These are phyloP conservation scores for Exocentrus adspersus DNA, from an alignment of 2,888 invertebrate genomes.

Conservation along the genomic window DNA sequence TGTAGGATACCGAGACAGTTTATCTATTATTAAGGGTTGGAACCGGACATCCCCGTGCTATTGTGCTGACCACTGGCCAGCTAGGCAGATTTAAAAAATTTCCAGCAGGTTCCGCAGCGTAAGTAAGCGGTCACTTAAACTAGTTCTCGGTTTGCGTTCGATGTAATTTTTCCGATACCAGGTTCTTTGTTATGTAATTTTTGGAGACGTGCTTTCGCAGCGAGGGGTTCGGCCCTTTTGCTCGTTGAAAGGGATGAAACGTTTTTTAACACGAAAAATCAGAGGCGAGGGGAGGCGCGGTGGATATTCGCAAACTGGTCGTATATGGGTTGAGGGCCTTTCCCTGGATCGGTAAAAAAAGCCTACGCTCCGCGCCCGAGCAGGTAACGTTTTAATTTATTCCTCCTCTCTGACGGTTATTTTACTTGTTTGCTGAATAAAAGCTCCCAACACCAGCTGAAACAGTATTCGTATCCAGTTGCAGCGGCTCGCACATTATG, in stretches of 20 bases:
- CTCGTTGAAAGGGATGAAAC: slow-evolving; percentile 25
- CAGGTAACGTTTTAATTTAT: slow-evolving; percentile 37
- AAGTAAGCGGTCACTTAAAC: slow-evolving; percentile 52
- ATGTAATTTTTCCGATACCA: slow-evolving; percentile 51
- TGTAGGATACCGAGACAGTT: slow-evolving; percentile 34
- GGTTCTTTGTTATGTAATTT: slow-evolving; percentile 46
- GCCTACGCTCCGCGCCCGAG: slow-evolving; percentile 25
- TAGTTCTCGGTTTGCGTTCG: slow-evolving; percentile 50
- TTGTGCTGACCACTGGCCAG: slow-evolving; percentile 47
- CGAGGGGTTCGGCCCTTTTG: too few species aligned
- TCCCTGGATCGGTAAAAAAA: not conserved
- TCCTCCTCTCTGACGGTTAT: not conserved
- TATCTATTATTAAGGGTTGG: slow-evolving; percentile 45
- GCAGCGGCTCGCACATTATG: slow-evolving; percentile 49
- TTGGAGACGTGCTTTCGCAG: slow-evolving; percentile 42
- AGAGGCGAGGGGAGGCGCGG: slow-evolving; percentile 31
- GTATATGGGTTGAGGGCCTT: slow-evolving; percentile 29
- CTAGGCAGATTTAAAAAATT: slow-evolving; percentile 37
- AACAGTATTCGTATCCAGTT: slow-evolving; percentile 41
- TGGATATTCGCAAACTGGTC: slow-evolving; percentile 30
- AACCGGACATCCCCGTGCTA: slow-evolving; percentile 47
- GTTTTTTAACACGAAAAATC: slow-evolving; percentile 40
- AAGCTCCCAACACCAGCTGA: slow-evolving; percentile 36
- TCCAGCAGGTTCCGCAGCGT: slow-evolving; percentile 26
- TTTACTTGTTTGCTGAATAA: slow-evolving; percentile 19